Evolutionary conservation across 2,888 invertebrate species (phyloP).

Genomic region (Drosophila suboccidentalis): DNA sequence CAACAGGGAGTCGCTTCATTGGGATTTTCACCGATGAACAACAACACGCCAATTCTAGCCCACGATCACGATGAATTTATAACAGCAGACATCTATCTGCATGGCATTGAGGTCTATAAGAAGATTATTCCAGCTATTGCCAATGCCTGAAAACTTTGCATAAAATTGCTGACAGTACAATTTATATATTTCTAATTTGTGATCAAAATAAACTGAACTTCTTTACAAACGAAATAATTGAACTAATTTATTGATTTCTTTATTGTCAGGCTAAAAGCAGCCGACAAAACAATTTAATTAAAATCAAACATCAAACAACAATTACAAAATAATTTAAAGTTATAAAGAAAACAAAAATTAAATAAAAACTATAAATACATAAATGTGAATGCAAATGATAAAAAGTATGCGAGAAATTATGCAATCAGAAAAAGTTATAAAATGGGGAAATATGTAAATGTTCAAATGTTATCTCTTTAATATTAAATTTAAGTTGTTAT

Average conservation of each 20-base stretch:
- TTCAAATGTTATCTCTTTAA: no score
- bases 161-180: background rate
- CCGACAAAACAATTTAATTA: no score
- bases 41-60: slow-evolving; percentile 90
- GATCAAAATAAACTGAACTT: background rate
- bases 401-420: background rate
- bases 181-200: background rate
- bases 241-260: background rate
- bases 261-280: no score
- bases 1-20: slow-evolving; percentile 92
- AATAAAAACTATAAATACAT: no score
- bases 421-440: background rate
- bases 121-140: slow-evolving; percentile 74
- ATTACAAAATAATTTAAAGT: no score
- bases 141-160: slow-evolving; percentile 34
- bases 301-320: no score
- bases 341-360: no score
- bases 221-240: background rate
- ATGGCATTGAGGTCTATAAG: slow-evolving; percentile 91
- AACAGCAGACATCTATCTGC: slow-evolving; percentile 91
- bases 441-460: no score
- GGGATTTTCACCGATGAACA: slow-evolving; percentile 96
- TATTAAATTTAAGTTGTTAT: no score
- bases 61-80: slow-evolving; percentile 97
- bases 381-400: no score